phyloP scores from a whole-genome alignment of 92 coral and sea anemone species.

The Plumapathes pennacea region DNA sequence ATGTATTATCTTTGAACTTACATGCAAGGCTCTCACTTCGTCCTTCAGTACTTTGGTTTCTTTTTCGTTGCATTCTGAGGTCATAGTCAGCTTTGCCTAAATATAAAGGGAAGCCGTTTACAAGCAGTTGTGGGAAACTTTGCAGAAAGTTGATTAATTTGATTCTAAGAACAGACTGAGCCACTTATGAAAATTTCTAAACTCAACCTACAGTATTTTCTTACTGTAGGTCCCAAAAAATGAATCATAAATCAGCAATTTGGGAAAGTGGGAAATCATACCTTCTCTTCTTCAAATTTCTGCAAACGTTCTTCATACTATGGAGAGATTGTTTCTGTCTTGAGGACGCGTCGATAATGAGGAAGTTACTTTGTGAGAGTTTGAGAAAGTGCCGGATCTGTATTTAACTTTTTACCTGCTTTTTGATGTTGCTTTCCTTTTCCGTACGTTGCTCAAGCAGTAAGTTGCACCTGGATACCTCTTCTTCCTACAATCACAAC shows the following conservation, averaged over 20 bases:
- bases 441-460: conserved; percentile 37
- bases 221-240: too few relatives aligned
- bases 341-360: not conserved
- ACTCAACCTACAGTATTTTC: too few relatives aligned
- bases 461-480: conserved; percentile 41
- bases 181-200: too few relatives aligned
- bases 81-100: conserved; percentile 72
- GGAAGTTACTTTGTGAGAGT: not conserved
- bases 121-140: not conserved
- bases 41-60: conserved; percentile 82
- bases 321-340: not conserved
- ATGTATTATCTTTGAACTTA: too few relatives aligned
- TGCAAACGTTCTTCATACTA: conserved; percentile 70
- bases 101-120: not conserved
- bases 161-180: too few relatives aligned
- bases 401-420: conserved; percentile 62
- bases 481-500: conserved; percentile 73
- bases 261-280: conserved; percentile 5
- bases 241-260: too few relatives aligned
- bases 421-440: conserved; percentile 54
- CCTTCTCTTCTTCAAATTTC: conserved; percentile 76
- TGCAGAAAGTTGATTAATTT: too few relatives aligned
- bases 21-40: conserved; percentile 87
- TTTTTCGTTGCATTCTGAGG: conserved; percentile 70
- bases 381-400: conserved; percentile 2